A percentile compares a stretch with the other conserved stretches of the same genome.
These are phyloP conservation scores for Heliconius charithonia DNA, from an alignment of 2,888 invertebrate genomes.

Conservation along the genomic window DNA sequence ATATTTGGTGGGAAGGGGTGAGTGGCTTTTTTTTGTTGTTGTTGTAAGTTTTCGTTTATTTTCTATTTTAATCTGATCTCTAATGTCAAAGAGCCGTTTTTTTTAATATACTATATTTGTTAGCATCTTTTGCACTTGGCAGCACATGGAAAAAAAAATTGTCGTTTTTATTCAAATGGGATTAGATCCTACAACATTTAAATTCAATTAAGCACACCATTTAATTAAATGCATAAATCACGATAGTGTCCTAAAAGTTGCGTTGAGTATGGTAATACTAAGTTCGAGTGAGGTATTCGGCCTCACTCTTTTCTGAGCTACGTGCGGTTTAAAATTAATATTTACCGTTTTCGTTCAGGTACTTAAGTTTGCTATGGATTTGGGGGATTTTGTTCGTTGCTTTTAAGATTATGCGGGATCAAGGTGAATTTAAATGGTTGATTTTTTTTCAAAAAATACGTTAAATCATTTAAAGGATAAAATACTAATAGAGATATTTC, in stretches of 20 bases:
- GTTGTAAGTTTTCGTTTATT: not conserved
- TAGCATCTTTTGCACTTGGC: not conserved
- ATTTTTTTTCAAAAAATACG: slow-evolving; percentile 23
- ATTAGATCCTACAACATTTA: not conserved
- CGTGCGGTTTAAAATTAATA: slow-evolving; percentile 53
- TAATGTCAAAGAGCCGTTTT: too few relatives aligned
- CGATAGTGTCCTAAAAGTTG: not conserved
- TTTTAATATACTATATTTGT: too few relatives aligned
- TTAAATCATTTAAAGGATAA: slow-evolving; percentile 11
- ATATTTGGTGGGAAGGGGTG: not conserved
- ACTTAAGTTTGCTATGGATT: slow-evolving; percentile 44
- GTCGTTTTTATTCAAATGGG: not conserved
- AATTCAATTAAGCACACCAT: not conserved
- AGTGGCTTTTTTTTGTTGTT: not conserved
- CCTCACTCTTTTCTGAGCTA: slow-evolving; percentile 32
- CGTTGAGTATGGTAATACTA: slow-evolving; percentile 7
- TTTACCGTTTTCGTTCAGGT: slow-evolving; percentile 42
- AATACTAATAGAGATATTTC: not conserved
- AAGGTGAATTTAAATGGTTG: slow-evolving; percentile 31
- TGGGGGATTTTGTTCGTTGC: slow-evolving; percentile 42
- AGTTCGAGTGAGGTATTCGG: not conserved
- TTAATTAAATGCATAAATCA: not conserved
- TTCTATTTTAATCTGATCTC: not conserved
- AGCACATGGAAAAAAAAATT: not conserved
- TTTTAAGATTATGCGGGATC: slow-evolving; percentile 41